Base-by-base conservation (phyloP, 1,140 invertebrate species). In the Camponotus vicinus region DNA sequence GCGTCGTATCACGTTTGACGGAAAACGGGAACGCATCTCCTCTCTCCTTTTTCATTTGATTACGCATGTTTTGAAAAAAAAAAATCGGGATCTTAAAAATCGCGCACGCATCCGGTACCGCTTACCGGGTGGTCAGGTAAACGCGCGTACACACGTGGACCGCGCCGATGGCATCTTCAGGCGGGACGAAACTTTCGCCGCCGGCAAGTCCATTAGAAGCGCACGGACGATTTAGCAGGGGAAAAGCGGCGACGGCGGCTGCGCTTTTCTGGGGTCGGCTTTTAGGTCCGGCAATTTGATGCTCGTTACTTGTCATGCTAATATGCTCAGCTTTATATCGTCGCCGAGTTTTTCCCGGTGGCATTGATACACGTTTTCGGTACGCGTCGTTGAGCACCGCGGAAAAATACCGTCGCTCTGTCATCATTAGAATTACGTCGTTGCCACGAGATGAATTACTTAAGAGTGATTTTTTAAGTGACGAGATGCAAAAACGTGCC, bases 281-380 rank as follows among this genome's bases (percentile, higher is more conserved):
- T 95, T 95, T 94, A 94, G 92, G 91, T 93, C 91, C 92, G 88
- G 93, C 93, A 93, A 94, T 94, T 94, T 94, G 92, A 93, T 94
- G 93, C 91, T 93, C 86, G 89, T 90, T 90, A 91, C 92, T 94
- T 95, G 93, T 95, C 93, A 95, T 95, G 93, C 92, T 95, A 95
- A 95, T 94, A 94, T 93, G 91, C 90, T 87, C 90, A 88, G 90
- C 90, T 93, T 93, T 93, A 93, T 91, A 91, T 87, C 76, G 87
- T 70, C 82, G 88, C 88, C 83, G 89, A 92, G 91, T 92, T 93
- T 93, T 91, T 92, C 77, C 45, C 32, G n/a, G 49, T 77, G 32
- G 52, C 45, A 52, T 59, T 90, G 88, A 90, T 90, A 73, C 85
- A 85, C 75, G 66, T 70, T 84, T 45, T 69, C 57, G 34, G n/a